Base-by-base conservation (phyloP, 1,140 invertebrate species). In the Saccostrea echinata region DNA sequence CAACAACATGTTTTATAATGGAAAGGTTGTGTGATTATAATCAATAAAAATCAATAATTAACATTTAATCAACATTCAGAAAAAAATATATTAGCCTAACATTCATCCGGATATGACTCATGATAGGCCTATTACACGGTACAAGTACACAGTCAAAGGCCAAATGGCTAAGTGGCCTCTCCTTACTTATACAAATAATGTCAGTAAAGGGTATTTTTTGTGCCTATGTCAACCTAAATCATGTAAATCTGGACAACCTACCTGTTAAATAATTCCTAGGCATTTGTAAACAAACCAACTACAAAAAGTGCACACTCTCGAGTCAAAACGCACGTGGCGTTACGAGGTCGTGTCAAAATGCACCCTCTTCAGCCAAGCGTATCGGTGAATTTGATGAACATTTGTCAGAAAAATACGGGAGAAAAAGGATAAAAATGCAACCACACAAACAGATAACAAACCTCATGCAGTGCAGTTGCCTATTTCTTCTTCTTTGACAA, bases 321-420 rank as follows among this genome's bases (percentile, higher is more conserved):
- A 76, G 68, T 76, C 68, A 76, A 76, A 30, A 76, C 68, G 68
- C 68, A 76, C 68, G 68, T 76, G 68, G 68, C 68, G 68, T 76
- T 76, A 76, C 68, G 68, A 76, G 68, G 68, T 76, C 68, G 68
- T 76, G 68, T 76, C 68, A 76, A 76, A 76, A 76, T 76, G 68
- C 68, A 76, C 68, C 68, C 68, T 76, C 27, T 76, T 30, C 68
- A 76, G 16, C 68, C 68, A 76, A 76, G 68, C 68, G 27, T 76
- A 27, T 30, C 68, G 68, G 30, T 30, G 27, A n/a, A n/a, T n/a
- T n/a, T n/a, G n/a, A 21, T 64, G 57, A 64, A 64, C 57, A 61
- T 13, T 71, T 27, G 68, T 30, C 68, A 71, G 68, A 71, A 71
- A 30, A 71, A 27, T 76, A 30, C 68, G 12, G 30, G 13, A 33